A percentile compares a stretch with the other conserved stretches of the same genome.
Conservation (phyloP, 2,113 vertebrate species). For the Erythrolamprus reginae region DNA sequence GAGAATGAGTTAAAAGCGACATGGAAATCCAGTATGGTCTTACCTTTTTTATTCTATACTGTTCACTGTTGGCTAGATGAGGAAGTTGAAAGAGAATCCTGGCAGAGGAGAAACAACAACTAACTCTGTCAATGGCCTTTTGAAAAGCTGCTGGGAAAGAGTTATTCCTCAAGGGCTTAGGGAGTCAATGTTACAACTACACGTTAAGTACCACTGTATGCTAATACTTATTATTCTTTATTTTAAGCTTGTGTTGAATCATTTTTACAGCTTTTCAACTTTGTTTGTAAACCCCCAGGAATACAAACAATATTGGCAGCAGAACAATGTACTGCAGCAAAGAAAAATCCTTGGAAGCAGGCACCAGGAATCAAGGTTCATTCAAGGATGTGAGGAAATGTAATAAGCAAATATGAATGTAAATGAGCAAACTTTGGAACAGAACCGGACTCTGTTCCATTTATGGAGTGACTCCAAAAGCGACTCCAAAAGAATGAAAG, state of each 20-base stretch:
- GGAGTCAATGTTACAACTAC: neutral
- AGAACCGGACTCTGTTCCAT: neutral
- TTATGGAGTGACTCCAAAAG: too few relatives aligned
- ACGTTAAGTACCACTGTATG: neutral
- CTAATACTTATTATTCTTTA: neutral
- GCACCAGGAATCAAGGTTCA: neutral
- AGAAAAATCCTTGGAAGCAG: neutral
- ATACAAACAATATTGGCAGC: neutral
- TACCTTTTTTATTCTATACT: neutral
- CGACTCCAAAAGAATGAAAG: neutral
- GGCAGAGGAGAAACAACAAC: neutral
- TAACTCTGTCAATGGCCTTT: neutral
- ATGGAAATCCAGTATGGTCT: neutral
- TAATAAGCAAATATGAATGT: neutral
- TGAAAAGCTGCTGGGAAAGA: neutral
- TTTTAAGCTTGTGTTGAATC: neutral
- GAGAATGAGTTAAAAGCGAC: neutral
- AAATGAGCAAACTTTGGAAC: neutral
- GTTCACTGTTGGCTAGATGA: neutral
- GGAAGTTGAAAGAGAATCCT: neutral
- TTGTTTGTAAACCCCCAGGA: neutral
- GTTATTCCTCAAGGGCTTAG: neutral
- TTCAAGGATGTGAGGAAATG: neutral
- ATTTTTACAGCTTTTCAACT: neutral
- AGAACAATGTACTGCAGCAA: neutral